Evolutionary conservation across 2,888 invertebrate genomes (phyloP), one percentile per base, ranked within the genome.

Genomic region (Pollenia labialis): DNA sequence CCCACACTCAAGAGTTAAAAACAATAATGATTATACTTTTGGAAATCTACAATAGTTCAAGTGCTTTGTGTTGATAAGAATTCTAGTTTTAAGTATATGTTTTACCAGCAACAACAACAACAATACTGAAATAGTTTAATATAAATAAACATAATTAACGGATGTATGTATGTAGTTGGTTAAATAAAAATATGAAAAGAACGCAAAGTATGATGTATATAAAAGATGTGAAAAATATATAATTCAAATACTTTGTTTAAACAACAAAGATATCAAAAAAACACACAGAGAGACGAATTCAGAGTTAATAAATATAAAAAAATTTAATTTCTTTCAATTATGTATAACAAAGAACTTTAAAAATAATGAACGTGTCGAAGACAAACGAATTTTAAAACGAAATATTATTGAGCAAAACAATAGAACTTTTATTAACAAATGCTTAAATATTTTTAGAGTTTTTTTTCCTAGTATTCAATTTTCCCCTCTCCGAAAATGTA

Each of bases 21-120:
- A 56, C 10, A 16, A 10, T 42, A 62, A 44, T n/a, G 44, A 46
- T 64, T 46, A 46, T 18, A 46, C 12, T 9, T 11, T 23, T 12
- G 12, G 12, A 16, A n/a, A 69, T n/a, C 11, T n/a, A 48, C 18
- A 58, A 3, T 8, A 58, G n/a, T 60, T 60, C 48, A 40, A 60
- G 60, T 60, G 44, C 46, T 32, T 40, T n/a, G 48, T 48, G 7
- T 18, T 60, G 74, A 74, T 74, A 74, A 60, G 40, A 60, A 48
- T 11, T 71, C 0, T 71, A 18, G 16, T 66, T 54, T 11, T 16
- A 12, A 18, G 9, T 48, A 16, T 69, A 12, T 18, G 18, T 23
- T 23, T 23, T 23, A 54, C 6, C 42, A 54, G 42, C 52, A 42
- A 3, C 10, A 52, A 6, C 8, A n/a, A 40, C 6, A 6, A 14